Evolutionary conservation across 2,113 vertebrate genomes (phyloP), one percentile per base, ranked within the genome.

Genomic region (Athene cunicularia): DNA sequence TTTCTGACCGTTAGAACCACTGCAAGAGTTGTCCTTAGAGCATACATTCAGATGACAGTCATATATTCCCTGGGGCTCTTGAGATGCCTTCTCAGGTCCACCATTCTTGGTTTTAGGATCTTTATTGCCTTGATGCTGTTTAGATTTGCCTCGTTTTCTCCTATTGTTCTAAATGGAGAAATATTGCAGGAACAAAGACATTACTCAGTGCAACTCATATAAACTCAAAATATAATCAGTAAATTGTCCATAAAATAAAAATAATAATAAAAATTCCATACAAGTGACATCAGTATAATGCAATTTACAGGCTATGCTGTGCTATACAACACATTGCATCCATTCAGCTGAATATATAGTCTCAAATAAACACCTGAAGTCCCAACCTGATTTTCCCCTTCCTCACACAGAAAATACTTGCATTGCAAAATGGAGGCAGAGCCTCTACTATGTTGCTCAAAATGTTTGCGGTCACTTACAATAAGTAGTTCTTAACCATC

Each of bases 81-180:
- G 62, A 62, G 95, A 55, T 28, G 86, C 73, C 18, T 95, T 94
- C 50, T 98, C 98, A 0, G 96, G 80, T 88, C 89, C 93, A 80
- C 95, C 96, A 1, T 64, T 95, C 90, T 97, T 98, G n/a, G 27
- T 97, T 84, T 98, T 98, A 81, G 90, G 88, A 53, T 98, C 98
- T 96, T 98, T 98, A 96, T 83, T 98, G 92, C 93, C 92, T 86
- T 95, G 97, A 30, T 98, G 97, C 94, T 98, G 98, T 95, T 98
- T 98, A 71, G 98, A 98, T 93, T 98, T 98, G 95, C 98, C 98
- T 97, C 98, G 97, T 97, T 98, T 98, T 74, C 98, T 98, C 89
- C 98, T 98, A 6, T 98, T 98, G 45, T 98, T 98, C 98, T 98
- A 95, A 86, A 88, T 41, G 3, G 15, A 96, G 73, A 92, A 80